Evolutionary conservation across 2,797 vertebrate genomes (phyloP).

Genomic region (Hoplostethus mediterraneus): DNA sequence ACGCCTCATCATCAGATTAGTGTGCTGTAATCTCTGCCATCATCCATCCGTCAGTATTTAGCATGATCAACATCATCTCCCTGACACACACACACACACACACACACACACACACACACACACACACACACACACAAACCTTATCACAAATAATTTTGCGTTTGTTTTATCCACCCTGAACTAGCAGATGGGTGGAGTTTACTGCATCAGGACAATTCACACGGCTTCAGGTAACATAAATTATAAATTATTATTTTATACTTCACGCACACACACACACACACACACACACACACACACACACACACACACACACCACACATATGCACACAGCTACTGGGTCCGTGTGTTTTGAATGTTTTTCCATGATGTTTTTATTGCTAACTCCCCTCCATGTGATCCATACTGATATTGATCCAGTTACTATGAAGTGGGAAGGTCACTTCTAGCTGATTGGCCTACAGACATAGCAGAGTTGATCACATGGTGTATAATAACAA

Average conservation of each 20-base stretch:
- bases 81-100: constrained; percentile 6
- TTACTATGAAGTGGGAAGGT: constrained; percentile 20
- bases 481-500: constrained; percentile 30
- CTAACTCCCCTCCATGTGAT: background rate
- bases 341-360: too few species aligned
- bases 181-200: too few species aligned
- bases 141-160: too few species aligned
- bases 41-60: constrained; percentile 45
- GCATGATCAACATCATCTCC: background rate
- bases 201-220: too few species aligned
- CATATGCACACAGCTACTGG: too few species aligned
- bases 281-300: background rate
- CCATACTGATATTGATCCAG: constrained; percentile 24
- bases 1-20: constrained; percentile 59
- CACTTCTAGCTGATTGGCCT: constrained; percentile 21
- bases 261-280: background rate
- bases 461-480: constrained; percentile 16
- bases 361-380: too few species aligned
- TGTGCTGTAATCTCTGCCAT: constrained; percentile 45
- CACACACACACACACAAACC: constrained; percentile 8
- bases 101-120: constrained; percentile 22
- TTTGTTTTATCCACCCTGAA: too few species aligned
- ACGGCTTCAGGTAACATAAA: too few species aligned
- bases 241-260: too few species aligned
- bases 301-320: constrained; percentile 6